Evolutionary conservation across 1,140 invertebrate species (phyloP), one percentile per base, ranked within the genome.

Genomic region (Laodelphax striatellus): DNA sequence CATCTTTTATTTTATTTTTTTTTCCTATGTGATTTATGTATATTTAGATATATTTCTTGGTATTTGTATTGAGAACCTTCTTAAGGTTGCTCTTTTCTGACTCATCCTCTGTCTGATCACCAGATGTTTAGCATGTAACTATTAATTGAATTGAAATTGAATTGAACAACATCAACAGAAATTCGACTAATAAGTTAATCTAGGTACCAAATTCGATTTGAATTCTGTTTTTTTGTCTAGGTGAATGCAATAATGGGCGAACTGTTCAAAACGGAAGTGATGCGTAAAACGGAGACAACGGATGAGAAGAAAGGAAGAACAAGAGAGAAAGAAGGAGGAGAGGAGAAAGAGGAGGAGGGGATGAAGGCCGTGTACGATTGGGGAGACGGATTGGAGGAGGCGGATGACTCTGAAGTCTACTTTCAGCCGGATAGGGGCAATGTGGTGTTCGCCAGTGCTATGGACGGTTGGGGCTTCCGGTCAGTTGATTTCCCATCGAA

Each of bases 401-500:
- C 84, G 16, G 94, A 96, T 75, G 92, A 94, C 72, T 93, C 91
- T 0, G 79, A 84, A 61, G 77, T 92, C 28, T 98, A 93, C 73
- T 98, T 98, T 73, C 86, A 86, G 0, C 95, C 95, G 0, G 87
- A 90, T 57, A 82, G 84, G 65, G 94, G 92, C 19, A 99, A 99
- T 80, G 95, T 99, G 4, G 78, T 98, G 4, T 99, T 99, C 78
- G 87, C 91, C 0, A 95, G 94, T 72, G 96, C 96, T 38, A 79
- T 90, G 42, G 94, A 99, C 77, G 94, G 94, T 14, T 99, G 95
- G 94, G 96, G 90, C n/a, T 97, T 99, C 74, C 81, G 77, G 79
- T 81, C 70, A 67, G 69, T 60, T 28, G 2, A 28, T 28, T 28
- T 28, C 6, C 6, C 17, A 28, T 63, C 31, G 31, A 34, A 38